Evolutionary conservation across 1,140 invertebrate species (phyloP).

Genomic region (Whitmania pigra): DNA sequence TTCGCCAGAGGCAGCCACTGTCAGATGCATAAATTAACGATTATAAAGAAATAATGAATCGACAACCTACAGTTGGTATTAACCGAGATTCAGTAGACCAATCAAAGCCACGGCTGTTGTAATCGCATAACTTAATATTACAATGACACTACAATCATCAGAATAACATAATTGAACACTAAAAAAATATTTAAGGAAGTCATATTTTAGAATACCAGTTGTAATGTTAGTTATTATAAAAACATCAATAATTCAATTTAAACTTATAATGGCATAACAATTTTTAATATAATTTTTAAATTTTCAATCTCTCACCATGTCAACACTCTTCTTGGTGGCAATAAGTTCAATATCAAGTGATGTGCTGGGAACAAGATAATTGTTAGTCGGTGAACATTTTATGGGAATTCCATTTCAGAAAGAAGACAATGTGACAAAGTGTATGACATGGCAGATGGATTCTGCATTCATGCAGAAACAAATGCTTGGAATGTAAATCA

Average conservation of each 20-base stretch:
- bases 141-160: neutral
- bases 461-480: no score
- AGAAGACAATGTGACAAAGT: no score
- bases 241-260: no score
- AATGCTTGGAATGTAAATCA: no score
- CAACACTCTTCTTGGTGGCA: slow-evolving; percentile 8
- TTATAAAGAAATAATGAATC: neutral
- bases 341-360: slow-evolving; percentile 22
- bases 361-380: neutral
- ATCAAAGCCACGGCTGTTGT: neutral
- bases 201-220: no score
- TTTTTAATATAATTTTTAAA: neutral
- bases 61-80: no score
- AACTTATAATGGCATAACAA: neutral
- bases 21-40: neutral
- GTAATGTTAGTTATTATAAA: no score
- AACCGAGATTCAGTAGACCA: neutral
- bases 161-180: no score
- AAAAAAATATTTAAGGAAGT: no score
- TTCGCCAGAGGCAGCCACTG: slow-evolving; percentile 77
- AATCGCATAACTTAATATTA: neutral
- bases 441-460: no score
- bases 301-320: neutral
- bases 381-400: no score
- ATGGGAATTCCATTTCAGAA: no score